phyloP scores from a whole-genome alignment of 2,113 vertebrate species.

The Periophthalmus modestus region DNA sequence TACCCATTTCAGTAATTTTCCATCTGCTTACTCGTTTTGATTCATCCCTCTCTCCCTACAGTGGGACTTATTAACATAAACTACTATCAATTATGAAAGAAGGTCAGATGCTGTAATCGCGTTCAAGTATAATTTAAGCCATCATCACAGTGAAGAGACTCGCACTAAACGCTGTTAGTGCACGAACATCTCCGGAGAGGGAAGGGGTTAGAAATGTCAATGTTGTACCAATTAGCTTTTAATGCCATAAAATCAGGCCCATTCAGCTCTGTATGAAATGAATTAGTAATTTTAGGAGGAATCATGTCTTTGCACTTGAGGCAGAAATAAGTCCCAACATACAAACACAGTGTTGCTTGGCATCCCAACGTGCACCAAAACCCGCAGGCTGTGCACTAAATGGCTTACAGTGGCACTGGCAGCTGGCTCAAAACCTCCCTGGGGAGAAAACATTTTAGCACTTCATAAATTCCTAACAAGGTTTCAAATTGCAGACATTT shows the following conservation, averaged over 20 bases:
- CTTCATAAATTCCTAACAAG: constrained; percentile 99
- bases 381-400: constrained; percentile 74
- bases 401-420: constrained; percentile 80
- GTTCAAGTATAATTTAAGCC: constrained; percentile 42
- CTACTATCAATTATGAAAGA: constrained; percentile 57
- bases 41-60: constrained; percentile 40
- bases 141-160: constrained; percentile 41
- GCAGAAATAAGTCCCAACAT: constrained; percentile 16
- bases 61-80: constrained; percentile 56
- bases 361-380: constrained; percentile 56
- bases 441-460: constrained; percentile 97
- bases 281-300: constrained; percentile 13
- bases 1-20: neutral
- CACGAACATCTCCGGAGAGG: constrained; percentile 33
- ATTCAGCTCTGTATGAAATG: constrained; percentile 47
- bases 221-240: constrained; percentile 70
- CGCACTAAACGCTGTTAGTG: constrained; percentile 40
- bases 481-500: constrained; percentile 92
- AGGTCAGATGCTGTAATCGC: constrained; percentile 44
- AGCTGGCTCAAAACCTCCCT: constrained; percentile 88
- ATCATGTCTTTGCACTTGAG: constrained; percentile 26
- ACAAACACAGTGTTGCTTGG: constrained; percentile 31
- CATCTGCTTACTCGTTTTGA: constrained; percentile 25
- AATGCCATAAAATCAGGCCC: constrained; percentile 71
- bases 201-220: constrained; percentile 58